A percentile compares a stretch with the other conserved stretches of the same genome.
Conservation (phyloP, 2,888 invertebrate species). For the Caenorhabditis sp. region DNA sequence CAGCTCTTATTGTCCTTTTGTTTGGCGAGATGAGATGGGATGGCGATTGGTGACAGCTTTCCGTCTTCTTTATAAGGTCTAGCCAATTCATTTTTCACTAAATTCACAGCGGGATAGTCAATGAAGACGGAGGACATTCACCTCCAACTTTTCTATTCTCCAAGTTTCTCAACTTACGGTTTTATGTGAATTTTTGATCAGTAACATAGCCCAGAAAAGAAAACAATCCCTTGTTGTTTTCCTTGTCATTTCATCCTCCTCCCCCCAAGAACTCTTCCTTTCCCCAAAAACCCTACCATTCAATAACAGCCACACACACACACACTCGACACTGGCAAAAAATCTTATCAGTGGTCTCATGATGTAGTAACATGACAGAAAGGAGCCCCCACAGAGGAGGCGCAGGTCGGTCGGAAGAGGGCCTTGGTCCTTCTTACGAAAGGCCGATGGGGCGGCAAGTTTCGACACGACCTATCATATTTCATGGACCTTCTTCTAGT, state of each 20-base stretch:
- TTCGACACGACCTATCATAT: conserved; percentile 66
- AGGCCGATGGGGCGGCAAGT: conserved; percentile 36
- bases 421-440: too few species aligned
- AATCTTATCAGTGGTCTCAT: conserved; percentile 14
- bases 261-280: background rate
- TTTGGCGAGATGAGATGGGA: conserved; percentile 17
- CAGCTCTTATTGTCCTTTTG: conserved; percentile 54
- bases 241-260: too few species aligned
- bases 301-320: background rate
- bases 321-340: background rate
- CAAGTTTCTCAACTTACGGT: too few species aligned
- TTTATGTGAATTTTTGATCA: background rate
- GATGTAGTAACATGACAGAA: conserved; percentile 33
- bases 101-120: background rate
- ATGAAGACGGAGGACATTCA: background rate
- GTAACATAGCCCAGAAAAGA: too few species aligned
- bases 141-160: background rate
- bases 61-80: conserved; percentile 32
- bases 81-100: conserved; percentile 26
- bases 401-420: background rate
- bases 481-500: conserved; percentile 50
- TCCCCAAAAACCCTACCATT: background rate
- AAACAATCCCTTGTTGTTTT: conserved; percentile 9
- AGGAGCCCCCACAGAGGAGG: background rate
- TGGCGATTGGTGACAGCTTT: conserved; percentile 40